Base-by-base conservation (phyloP, 2,888 invertebrate species). In the Eurytoma californica region DNA sequence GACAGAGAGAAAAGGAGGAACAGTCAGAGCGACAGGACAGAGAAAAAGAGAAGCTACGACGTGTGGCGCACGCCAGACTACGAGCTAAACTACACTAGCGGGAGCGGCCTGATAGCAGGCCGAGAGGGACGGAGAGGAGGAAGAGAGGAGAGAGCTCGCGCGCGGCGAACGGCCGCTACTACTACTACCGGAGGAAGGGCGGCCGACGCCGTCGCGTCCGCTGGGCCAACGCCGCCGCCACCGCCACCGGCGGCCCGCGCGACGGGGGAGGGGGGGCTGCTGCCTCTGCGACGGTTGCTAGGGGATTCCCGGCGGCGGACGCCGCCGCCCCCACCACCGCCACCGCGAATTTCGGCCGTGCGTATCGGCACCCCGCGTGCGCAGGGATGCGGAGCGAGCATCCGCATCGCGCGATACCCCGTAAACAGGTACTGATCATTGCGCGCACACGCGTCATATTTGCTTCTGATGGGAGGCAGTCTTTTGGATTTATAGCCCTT, bases 61-160 rank as follows among this genome's bases (percentile, higher is more conserved):
- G 74, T 49, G 79, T 47, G 20, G 51, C 76, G 63, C 76, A 65
- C 39, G 72, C 69, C 82, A 85, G 84, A 84, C 86, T 86, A 85
- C 85, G 86, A 85, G 85, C 87, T 86, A 87, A 86, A 86, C 88
- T 88, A 88, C 82, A 82, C 83, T 82, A 78, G 80, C 82, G 80
- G 80, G 82, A 82, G 80, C 82, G 82, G 18, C n/a, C 47, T 12
- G 39, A 16, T 9, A 63, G 47, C 63, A 13, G 63, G 57, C 57
- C 61, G 61, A n/a, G 61, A 63, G 39, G 4, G 5, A 53, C 53
- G n/a, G 53, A 53, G 53, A n/a, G 53, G 13, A 51, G 51, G 5
- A 16, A 83, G 82, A 83, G 82, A 18, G 51, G 3, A 82, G 84
- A 82, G 83, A 84, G 85, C 80, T 82, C 82, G 82, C 73, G 82